Percentiles rank a stretch among this genome's conserved stretches.
phyloP scores from a whole-genome alignment of 2,113 vertebrate species.

The Tonatia bakeri region DNA sequence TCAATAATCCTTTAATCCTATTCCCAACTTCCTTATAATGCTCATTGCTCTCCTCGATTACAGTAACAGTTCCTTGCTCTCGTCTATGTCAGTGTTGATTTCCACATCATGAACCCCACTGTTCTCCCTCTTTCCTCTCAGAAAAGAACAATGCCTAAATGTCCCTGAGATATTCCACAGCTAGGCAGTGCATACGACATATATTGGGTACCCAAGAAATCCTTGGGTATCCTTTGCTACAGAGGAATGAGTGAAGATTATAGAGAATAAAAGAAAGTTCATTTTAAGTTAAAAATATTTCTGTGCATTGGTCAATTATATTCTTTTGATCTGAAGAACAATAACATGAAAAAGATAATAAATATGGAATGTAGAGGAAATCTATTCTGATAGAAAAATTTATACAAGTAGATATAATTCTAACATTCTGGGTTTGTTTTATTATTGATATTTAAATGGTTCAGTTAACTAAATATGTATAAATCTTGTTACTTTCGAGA shows the following conservation, averaged over 20 bases:
- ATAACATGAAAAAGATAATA: not conserved
- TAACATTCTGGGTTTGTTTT: not conserved
- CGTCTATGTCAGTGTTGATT: not conserved
- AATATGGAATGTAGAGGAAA: not conserved
- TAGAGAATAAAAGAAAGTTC: not conserved
- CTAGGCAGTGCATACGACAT: not conserved
- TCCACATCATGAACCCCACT: not conserved
- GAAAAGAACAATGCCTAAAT: not conserved
- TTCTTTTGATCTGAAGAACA: not conserved
- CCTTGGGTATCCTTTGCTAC: not conserved
- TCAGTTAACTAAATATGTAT: not conserved
- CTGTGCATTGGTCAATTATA: not conserved
- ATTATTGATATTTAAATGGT: not conserved
- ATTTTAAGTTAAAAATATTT: not conserved
- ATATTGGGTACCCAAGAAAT: not conserved
- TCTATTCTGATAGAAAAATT: not conserved
- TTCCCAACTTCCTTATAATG: not conserved
- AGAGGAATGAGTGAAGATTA: slow-evolving; percentile 1
- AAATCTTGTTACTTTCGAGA: not conserved
- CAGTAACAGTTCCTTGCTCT: not conserved
- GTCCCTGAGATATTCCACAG: not conserved
- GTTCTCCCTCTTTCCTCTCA: not conserved
- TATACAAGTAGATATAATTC: not conserved
- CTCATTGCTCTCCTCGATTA: not conserved
- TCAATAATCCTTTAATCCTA: not conserved